Evolutionary conservation across 2,888 invertebrate genomes (phyloP), one percentile per base, ranked within the genome.

Genomic region (Oscheius myriophilus): DNA sequence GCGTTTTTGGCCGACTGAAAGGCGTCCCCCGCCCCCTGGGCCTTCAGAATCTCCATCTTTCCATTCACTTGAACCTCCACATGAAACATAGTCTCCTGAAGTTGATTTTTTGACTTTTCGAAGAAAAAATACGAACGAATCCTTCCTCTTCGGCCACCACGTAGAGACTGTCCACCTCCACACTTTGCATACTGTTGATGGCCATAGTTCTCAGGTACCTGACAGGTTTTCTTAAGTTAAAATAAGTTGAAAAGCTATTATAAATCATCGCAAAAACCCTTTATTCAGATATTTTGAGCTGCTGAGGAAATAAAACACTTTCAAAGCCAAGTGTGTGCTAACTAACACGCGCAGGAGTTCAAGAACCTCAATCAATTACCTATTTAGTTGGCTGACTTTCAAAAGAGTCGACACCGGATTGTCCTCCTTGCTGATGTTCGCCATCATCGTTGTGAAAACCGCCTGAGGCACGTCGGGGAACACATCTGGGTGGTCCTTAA

Each of bases 31-130:
- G 14, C 6, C n/a, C 61, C 49, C 16, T 61, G 33, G 11, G 61
- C 46, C 11, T 18, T 16, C 6, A 61, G 26, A 9, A 33, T 61
- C 49, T 61, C 61, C 26, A 33, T 61, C 1, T 46, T 61, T 4
- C 61, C 61, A 12, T 25, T 18, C 16, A 49, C 49, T 61, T 61
- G 25, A 7, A 61, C 61, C 49, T 61, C 61, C 12, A 61, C 61
- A 16, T 14, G 16, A 33, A 61, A 61, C 16, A 61, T n/a, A n/a
- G 51, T 49, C 16, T 11, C 21, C 61, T 61, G 26, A 49, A 61
- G 26, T 7, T 4, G 51, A n/a, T 9, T 16, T 53, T 53, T 11
- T 16, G 11, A 18, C 9, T 11, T 11, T 21, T 16, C n/a, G 21
- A 51, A 18, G n/a, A 18, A 51, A 51, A 11, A 51, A 16, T 23